A percentile compares a stretch with the other conserved stretches of the same genome.
phyloP scores from a whole-genome alignment of 2,797 vertebrate genomes.

The Danio choprae region DNA sequence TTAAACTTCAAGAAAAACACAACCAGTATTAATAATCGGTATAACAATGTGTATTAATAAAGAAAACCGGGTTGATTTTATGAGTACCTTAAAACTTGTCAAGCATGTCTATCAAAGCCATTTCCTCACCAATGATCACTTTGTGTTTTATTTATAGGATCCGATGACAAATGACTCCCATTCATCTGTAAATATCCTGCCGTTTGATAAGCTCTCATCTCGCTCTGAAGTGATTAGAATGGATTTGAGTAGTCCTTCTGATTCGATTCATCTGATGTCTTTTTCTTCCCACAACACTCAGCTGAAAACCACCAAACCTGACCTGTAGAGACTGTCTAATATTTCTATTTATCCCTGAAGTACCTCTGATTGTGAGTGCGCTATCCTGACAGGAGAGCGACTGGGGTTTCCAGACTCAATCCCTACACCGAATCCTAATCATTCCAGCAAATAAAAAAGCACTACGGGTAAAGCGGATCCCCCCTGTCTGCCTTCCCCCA shows the following conservation, averaged over 20 bases:
- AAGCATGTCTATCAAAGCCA: background rate
- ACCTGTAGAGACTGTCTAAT: constrained; percentile 75
- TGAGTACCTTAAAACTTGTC: constrained; percentile 2
- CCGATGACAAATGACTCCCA: constrained; percentile 13
- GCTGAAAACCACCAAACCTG: constrained; percentile 43
- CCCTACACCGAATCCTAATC: constrained; percentile 11
- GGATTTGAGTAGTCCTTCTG: constrained; percentile 10
- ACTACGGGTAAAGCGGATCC: constrained; percentile 17
- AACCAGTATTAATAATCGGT: background rate
- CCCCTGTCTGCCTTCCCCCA: constrained; percentile 4
- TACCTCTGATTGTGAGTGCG: constrained; percentile 49
- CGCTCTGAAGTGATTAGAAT: constrained; percentile 1
- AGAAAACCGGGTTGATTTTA: background rate
- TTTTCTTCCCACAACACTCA: constrained; percentile 23
- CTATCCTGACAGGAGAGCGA: constrained; percentile 3
- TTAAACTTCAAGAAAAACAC: background rate
- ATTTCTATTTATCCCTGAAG: constrained; percentile 79
- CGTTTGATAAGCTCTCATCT: constrained; percentile 21
- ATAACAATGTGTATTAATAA: constrained; percentile 10
- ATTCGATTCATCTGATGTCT: constrained; percentile 26
- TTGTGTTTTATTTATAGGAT: constrained; percentile 29
- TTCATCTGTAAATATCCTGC: background rate
- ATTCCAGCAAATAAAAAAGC: constrained; percentile 26
- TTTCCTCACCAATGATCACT: constrained; percentile 21
- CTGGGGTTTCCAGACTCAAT: constrained; percentile 16